Evolutionary conservation across 2,888 invertebrate species (phyloP).

Genomic region (Drosophila antonietae): DNA sequence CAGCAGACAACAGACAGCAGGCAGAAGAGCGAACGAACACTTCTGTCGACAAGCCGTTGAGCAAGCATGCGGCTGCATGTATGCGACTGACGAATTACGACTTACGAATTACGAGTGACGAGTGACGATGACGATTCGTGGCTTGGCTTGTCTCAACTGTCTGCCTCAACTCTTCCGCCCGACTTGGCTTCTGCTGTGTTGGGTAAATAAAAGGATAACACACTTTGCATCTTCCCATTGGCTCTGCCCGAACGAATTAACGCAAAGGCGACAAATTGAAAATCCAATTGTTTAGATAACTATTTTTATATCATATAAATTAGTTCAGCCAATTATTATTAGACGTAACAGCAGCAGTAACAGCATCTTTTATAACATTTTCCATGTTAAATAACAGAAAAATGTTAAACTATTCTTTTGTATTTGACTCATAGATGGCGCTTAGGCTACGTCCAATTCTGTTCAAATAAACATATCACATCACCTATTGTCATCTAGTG

Average conservation of each 20-base stretch:
- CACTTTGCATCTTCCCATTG: background rate
- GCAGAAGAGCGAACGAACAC: slow-evolving; percentile 34
- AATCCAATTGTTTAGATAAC: background rate
- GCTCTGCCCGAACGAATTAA: background rate
- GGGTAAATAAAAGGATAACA: slow-evolving; percentile 29
- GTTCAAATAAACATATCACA: background rate
- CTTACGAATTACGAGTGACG: too few species aligned
- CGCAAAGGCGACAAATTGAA: background rate
- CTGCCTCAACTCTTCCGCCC: too few species aligned
- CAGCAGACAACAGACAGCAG: slow-evolving; percentile 19
- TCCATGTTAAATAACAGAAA: background rate
- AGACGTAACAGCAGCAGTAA: background rate
- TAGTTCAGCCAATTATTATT: background rate
- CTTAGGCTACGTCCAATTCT: too few species aligned
- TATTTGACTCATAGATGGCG: background rate
- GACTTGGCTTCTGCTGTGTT: background rate
- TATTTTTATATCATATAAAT: background rate
- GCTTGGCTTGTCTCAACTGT: background rate
- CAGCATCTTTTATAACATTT: background rate
- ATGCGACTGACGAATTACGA: too few species aligned
- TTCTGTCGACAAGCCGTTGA: slow-evolving; percentile 51
- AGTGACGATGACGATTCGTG: slow-evolving; percentile 16
- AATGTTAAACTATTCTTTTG: background rate
- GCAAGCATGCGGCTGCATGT: slow-evolving; percentile 50
- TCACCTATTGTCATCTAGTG: background rate